A percentile compares a stretch with the other conserved stretches of the same genome.
Conservation (phyloP, 2,113 vertebrate genomes). For the Nycticryphes semicollaris region DNA sequence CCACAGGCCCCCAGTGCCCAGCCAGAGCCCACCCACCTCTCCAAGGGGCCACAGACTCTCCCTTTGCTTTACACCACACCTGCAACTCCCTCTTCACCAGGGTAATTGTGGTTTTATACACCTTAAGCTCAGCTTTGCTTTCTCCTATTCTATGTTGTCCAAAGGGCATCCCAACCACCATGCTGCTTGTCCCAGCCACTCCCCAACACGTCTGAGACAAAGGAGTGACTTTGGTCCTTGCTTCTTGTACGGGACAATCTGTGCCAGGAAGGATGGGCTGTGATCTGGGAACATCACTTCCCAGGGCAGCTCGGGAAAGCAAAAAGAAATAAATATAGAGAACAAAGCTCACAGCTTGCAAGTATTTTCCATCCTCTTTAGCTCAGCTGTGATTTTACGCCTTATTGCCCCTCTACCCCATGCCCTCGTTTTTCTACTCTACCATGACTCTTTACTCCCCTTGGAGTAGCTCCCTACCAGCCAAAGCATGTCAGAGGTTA, state of each 20-base stretch:
- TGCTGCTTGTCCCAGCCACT: not conserved
- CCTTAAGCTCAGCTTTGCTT: not conserved
- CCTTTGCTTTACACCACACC: accelerated
- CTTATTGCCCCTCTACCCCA: not conserved
- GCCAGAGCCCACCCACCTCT: not conserved
- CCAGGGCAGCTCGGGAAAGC: not conserved
- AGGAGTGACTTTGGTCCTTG: not conserved
- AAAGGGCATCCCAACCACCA: not conserved
- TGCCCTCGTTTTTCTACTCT: slow-evolving; percentile 13
- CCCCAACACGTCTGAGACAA: not conserved
- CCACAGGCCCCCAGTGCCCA: not conserved
- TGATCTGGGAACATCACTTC: not conserved
- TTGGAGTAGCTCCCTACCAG: not conserved
- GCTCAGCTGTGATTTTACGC: not conserved
- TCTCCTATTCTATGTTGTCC: not conserved
- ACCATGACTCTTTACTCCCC: not conserved
- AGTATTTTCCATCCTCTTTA: not conserved
- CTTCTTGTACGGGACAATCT: not conserved
- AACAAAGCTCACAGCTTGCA: not conserved
- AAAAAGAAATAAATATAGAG: not conserved
- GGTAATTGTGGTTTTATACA: not conserved
- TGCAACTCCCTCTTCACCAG: not conserved
- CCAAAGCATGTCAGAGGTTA: not conserved
- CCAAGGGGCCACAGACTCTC: not conserved
- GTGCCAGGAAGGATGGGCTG: not conserved